Base-by-base conservation (phyloP, 2,113 vertebrate genomes). In the Ailuropoda melanoleuca region DNA sequence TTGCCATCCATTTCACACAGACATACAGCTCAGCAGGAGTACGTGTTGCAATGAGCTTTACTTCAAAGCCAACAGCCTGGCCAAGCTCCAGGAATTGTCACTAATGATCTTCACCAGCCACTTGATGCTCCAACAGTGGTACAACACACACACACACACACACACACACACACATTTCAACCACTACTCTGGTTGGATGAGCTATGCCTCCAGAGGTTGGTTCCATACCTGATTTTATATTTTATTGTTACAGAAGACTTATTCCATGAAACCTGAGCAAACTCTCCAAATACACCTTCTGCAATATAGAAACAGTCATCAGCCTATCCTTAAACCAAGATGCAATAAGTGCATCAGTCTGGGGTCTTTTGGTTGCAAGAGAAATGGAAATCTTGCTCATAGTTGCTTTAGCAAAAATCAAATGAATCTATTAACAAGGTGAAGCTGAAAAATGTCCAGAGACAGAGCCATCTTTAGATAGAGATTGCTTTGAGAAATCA, bases 51-150 rank as follows among this genome's bases (percentile, higher is more conserved):
- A 55, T 53, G 92, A 98, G 80, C 78, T 97, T 89, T 29, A 0
- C 56, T 92, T 97, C 96, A 97, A 96, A 97, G 88, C 84, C 19
- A 34, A 39, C 60, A 83, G 37, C 56, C 84, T 94, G 75, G 92
- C 55, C 83, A 70, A 58, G 74, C 56, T 92, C 78, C 80, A 96
- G 75, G 46, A 95, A 95, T 83, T 95, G 80, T 86, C 78, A 87
- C 39, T 68, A 89, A 93, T 89, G 86, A 95, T 88, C 86, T 97
- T 75, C 48, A 68, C 88, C 58, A 97, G 55, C n/a, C 53, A 95
- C 62, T 88, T 58, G 46, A 53, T 95, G n/a, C 58, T 95, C 50
- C n/a, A 43, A 81, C 75, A 78, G 62, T 84, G 58, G 26, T 39
- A 95, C 4, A 39, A 77, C 2, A 31, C 39, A 43, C 66, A n/a